Percentiles rank a stretch among this genome's conserved stretches.
Evolutionary conservation across 1,140 invertebrate genomes (phyloP).

Genomic region (Gonatopus flavifemur): DNA sequence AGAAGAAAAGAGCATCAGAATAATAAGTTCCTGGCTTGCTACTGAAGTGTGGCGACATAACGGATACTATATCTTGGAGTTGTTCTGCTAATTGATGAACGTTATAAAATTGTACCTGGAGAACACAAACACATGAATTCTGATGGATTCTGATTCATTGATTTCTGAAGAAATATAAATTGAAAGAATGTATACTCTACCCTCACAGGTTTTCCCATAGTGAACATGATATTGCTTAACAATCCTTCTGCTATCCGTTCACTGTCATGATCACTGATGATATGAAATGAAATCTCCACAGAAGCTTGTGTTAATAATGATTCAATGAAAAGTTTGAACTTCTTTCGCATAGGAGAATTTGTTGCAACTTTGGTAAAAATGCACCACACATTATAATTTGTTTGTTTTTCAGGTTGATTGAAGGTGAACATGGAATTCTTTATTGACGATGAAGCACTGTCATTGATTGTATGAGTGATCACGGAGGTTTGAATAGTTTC

Average conservation of each 20-base stretch:
- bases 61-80: conserved; percentile 67
- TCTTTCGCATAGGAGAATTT: conserved; percentile 63
- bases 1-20: conserved; percentile 79
- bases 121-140: neutral
- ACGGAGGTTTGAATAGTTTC: conserved; percentile 28
- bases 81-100: conserved; percentile 63
- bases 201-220: conserved; percentile 52
- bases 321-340: conserved; percentile 63
- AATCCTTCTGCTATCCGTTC: conserved; percentile 64
- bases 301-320: conserved; percentile 60
- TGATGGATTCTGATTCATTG: neutral
- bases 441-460: conserved; percentile 2
- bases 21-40: conserved; percentile 79
- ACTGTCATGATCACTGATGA: conserved; percentile 70
- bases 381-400: conserved; percentile 55
- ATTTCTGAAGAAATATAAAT: neutral
- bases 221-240: conserved; percentile 50
- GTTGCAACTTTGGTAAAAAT: conserved; percentile 64
- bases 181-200: conserved; percentile 49
- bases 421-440: neutral
- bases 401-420: neutral
- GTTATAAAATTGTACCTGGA: conserved; percentile 65
- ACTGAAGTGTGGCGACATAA: conserved; percentile 76
- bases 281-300: conserved; percentile 65
- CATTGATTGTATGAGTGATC: neutral